These are phyloP conservation scores for Drosophila setosimentum DNA, from an alignment of 2,888 invertebrate species.

Conservation along the genomic window DNA sequence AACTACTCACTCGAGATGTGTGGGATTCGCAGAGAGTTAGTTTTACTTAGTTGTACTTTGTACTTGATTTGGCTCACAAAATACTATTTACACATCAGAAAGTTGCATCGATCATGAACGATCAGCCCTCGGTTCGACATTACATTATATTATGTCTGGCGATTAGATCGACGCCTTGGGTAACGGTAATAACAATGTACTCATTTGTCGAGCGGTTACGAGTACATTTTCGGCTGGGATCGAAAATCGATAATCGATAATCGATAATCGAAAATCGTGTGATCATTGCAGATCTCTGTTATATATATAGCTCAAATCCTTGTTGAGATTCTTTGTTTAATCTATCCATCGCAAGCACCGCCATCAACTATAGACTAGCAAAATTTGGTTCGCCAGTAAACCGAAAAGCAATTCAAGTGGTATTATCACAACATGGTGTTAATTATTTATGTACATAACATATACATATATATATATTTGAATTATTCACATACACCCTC, in stretches of 20 bases:
- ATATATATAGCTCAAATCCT: slow-evolving; percentile 18
- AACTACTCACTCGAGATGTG: slow-evolving; percentile 19
- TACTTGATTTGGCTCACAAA: slow-evolving; percentile 25
- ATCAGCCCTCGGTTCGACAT: neutral
- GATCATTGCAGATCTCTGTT: neutral
- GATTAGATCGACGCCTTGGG: neutral
- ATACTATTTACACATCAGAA: neutral
- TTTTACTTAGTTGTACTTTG: slow-evolving; percentile 42
- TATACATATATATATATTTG: slow-evolving; percentile 18
- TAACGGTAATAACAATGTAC: neutral
- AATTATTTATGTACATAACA: slow-evolving; percentile 22
- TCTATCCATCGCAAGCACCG: slow-evolving; percentile 15
- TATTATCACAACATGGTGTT: slow-evolving; percentile 57
- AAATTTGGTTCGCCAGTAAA: slow-evolving; percentile 27
- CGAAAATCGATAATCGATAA: neutral
- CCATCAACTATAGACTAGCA: slow-evolving; percentile 18
- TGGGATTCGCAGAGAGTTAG: slow-evolving; percentile 21
- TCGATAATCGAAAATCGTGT: neutral
- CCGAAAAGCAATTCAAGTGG: slow-evolving; percentile 78
- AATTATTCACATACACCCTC: slow-evolving; percentile 12
- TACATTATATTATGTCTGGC: neutral
- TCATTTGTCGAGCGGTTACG: neutral
- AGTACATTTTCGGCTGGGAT: neutral
- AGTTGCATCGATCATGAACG: neutral
- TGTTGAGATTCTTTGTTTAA: slow-evolving; percentile 6